phyloP scores from a whole-genome alignment of 2,797 vertebrate species.

The Poeciliopsis presidionis region DNA sequence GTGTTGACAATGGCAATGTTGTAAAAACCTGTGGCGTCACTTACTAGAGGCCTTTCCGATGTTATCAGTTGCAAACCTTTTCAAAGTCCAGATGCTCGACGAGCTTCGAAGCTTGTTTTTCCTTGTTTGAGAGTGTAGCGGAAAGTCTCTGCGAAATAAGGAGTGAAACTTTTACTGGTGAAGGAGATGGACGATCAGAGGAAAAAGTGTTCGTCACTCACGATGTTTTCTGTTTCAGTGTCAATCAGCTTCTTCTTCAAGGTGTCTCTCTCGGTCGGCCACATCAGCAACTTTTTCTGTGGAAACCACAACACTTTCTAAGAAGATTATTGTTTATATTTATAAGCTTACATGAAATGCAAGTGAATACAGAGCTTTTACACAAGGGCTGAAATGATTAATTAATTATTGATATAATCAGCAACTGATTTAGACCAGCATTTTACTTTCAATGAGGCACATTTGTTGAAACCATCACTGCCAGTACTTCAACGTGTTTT shows the following conservation, averaged over 20 bases:
- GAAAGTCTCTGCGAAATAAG: slow-evolving; percentile 81
- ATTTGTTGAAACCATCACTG: too few relatives aligned
- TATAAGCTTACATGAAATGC: not conserved
- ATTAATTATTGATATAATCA: too few relatives aligned
- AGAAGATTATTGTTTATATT: not conserved
- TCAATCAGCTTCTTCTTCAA: slow-evolving; percentile 82
- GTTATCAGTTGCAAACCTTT: slow-evolving; percentile 78
- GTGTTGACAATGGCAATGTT: not conserved
- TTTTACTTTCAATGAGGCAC: too few relatives aligned
- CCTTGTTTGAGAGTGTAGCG: slow-evolving; percentile 83
- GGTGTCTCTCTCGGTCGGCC: slow-evolving; percentile 78
- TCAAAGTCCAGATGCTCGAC: slow-evolving; percentile 84
- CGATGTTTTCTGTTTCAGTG: slow-evolving; percentile 86
- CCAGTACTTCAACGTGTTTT: too few relatives aligned
- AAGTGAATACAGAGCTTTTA: not conserved
- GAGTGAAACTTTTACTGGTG: not conserved
- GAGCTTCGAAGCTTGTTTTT: slow-evolving; percentile 84
- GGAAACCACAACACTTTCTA: slow-evolving; percentile 4
- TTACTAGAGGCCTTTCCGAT: not conserved
- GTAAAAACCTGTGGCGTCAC: too few relatives aligned
- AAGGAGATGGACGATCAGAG: not conserved
- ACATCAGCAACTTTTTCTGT: slow-evolving; percentile 78
- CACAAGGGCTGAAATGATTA: too few relatives aligned
- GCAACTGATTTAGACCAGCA: too few relatives aligned
- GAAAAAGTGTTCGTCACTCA: slow-evolving; percentile 55